Conservation (phyloP, 2,797 vertebrate species). For the Dryobates pubescens region DNA sequence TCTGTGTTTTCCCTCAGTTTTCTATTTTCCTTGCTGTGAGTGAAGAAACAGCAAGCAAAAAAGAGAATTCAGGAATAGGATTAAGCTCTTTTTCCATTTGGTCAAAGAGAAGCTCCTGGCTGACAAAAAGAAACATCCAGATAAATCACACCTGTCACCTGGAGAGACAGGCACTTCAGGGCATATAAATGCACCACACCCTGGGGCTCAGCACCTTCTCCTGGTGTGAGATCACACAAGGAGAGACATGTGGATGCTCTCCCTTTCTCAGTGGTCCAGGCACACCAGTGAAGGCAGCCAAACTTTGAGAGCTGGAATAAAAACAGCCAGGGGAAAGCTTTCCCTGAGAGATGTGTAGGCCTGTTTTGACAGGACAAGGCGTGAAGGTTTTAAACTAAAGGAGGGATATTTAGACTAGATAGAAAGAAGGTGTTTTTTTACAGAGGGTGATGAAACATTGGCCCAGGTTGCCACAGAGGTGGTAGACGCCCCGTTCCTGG, state of each 20-base stretch:
- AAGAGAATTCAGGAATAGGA: background rate
- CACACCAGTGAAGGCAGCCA: background rate
- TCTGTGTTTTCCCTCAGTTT: background rate
- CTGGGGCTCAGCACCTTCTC: background rate
- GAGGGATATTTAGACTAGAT: no score
- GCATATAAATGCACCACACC: fast-evolving
- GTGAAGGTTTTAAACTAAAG: no score
- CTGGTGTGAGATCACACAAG: fast-evolving
- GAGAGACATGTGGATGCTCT: background rate
- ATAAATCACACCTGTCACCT: background rate
- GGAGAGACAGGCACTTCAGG: background rate
- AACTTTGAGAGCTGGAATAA: background rate
- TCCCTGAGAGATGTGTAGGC: background rate
- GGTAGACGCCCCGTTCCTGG: no score
- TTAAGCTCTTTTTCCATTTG: background rate
- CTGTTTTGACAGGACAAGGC: no score
- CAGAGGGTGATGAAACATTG: no score
- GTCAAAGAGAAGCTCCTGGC: background rate
- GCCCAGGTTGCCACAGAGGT: no score
- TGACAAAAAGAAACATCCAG: background rate
- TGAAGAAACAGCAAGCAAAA: background rate
- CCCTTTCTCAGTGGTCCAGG: background rate
- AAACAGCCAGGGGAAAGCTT: background rate
- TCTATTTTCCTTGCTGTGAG: background rate
- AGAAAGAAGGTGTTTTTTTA: no score